Conservation (phyloP, 2,113 vertebrate species). For the Theristicus caerulescens region DNA sequence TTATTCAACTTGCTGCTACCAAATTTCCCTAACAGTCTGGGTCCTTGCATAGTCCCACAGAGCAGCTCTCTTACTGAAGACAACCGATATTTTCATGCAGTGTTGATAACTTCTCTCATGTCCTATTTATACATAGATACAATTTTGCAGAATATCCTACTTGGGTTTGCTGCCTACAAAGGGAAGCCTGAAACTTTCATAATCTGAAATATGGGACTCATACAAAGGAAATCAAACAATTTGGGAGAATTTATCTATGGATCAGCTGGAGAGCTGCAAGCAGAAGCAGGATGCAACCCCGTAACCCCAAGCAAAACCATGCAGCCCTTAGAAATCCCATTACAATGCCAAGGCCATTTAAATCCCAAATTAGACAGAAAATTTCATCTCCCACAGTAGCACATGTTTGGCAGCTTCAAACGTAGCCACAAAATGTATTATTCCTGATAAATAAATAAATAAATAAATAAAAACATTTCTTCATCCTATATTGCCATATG, state of each 20-base stretch:
- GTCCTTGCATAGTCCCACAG: not conserved
- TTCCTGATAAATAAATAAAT: not conserved
- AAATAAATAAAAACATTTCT: not conserved
- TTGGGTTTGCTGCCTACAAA: not conserved
- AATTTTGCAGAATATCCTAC: not conserved
- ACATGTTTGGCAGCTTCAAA: not conserved
- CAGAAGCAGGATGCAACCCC: not conserved
- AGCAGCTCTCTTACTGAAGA: not conserved
- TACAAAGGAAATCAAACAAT: not conserved
- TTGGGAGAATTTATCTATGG: not conserved
- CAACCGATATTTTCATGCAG: not conserved
- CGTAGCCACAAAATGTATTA: not conserved
- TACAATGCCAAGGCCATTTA: not conserved
- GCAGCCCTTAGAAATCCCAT: not conserved
- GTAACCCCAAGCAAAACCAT: not conserved
- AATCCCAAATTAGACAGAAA: not conserved
- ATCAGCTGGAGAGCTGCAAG: not conserved
- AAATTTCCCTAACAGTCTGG: not conserved
- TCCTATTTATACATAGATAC: not conserved
- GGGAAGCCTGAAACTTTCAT: not conserved
- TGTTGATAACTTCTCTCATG: not conserved
- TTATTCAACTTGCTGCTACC: not conserved
- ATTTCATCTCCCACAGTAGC: not conserved
- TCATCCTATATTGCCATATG: not conserved
- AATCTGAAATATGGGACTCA: not conserved